Conservation (phyloP, 2,888 invertebrate species). For the Protophormia terraenovae region DNA sequence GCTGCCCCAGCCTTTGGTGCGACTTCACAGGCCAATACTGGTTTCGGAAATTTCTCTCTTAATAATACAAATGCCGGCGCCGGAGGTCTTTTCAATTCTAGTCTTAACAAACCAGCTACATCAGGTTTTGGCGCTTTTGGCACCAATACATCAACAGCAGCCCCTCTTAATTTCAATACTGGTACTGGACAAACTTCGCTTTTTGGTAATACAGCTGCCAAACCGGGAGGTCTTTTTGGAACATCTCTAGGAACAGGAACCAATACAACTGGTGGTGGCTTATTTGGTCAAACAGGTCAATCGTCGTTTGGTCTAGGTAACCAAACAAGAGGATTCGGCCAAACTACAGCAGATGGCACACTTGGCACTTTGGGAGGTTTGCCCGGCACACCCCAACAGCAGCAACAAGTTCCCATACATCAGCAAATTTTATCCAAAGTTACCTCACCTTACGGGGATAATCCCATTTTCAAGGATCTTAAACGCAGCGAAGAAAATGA, state of each 20-base stretch:
- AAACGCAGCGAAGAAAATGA: constrained; percentile 83
- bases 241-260: constrained; percentile 72
- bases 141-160: constrained; percentile 77
- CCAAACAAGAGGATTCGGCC: constrained; percentile 72
- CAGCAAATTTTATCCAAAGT: constrained; percentile 89
- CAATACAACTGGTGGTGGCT: constrained; percentile 70
- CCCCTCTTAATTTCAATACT: constrained; percentile 79
- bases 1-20: constrained; percentile 79
- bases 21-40: constrained; percentile 75
- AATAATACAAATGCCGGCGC: constrained; percentile 72
- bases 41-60: constrained; percentile 76
- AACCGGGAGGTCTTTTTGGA: constrained; percentile 80
- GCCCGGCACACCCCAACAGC: constrained; percentile 73
- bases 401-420: constrained; percentile 83
- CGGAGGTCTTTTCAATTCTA: constrained; percentile 77
- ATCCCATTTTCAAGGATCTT: constrained; percentile 90
- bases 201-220: constrained; percentile 82
- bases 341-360: constrained; percentile 59
- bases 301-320: constrained; percentile 73
- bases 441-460: constrained; percentile 93
- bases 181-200: constrained; percentile 77
- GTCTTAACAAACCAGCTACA: constrained; percentile 81
- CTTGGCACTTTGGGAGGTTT: constrained; percentile 72
- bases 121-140: constrained; percentile 84
- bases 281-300: constrained; percentile 82